A percentile compares a stretch with the other conserved stretches of the same genome.
Evolutionary conservation across 2,888 invertebrate species (phyloP).

Genomic region (Conistra vaccinii): DNA sequence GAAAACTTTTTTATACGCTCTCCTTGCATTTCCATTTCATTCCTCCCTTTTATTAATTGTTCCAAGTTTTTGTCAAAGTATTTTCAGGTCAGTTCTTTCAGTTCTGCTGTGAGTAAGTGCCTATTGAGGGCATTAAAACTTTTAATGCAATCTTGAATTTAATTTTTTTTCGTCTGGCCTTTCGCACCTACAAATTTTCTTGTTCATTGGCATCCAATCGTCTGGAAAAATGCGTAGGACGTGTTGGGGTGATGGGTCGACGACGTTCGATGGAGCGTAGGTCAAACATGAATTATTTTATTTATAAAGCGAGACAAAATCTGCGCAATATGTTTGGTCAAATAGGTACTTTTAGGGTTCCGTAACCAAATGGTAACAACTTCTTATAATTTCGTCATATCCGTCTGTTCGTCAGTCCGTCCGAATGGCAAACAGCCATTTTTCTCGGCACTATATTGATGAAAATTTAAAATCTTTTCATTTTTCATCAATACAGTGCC

Average conservation of each 20-base stretch:
- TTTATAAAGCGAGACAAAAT: constrained; percentile 3
- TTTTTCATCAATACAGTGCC: too few relatives aligned
- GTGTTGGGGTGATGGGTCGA: constrained; percentile 20
- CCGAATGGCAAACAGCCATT: too few relatives aligned
- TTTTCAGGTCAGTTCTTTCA: constrained; percentile 33
- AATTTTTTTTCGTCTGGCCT: constrained; percentile 18
- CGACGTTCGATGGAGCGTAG: constrained; percentile 26
- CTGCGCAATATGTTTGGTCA: too few relatives aligned
- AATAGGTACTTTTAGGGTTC: neutral
- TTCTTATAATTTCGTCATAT: too few relatives aligned
- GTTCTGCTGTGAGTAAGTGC: constrained; percentile 30
- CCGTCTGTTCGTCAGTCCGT: too few relatives aligned
- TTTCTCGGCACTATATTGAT: too few relatives aligned
- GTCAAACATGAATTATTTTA: constrained; percentile 27
- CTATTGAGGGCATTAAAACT: constrained; percentile 50
- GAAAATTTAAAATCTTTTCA: too few relatives aligned
- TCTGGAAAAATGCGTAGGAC: constrained; percentile 39
- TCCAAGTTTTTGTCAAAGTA: constrained; percentile 56
- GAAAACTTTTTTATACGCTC: constrained; percentile 69
- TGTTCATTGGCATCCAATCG: constrained; percentile 34
- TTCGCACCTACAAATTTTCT: constrained; percentile 33
- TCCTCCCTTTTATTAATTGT: constrained; percentile 55
- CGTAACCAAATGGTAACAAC: neutral
- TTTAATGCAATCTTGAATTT: constrained; percentile 43
- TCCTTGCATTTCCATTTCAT: constrained; percentile 55